Base-by-base conservation (phyloP, 2,797 vertebrate species). In the Silurus aristotelis region DNA sequence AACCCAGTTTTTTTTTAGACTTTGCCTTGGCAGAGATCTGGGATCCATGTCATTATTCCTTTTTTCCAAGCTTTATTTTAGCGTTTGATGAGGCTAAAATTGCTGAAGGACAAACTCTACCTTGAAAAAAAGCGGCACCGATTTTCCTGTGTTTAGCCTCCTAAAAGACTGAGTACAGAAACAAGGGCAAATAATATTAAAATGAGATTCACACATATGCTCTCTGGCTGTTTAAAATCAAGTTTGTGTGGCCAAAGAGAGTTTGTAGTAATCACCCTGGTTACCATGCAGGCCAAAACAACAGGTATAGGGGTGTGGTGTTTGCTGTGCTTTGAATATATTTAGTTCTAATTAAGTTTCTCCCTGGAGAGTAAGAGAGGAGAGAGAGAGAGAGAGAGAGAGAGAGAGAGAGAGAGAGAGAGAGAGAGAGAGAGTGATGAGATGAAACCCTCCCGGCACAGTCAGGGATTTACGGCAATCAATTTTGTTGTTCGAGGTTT, bases 321-420 rank as follows among this genome's bases (percentile, higher is more conserved):
- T 87, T 90, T 38, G 87, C 87, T 81, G 87, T 88, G 91, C 93
- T 95, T 93, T 94, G 94, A 95, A 94, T 93, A 94, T 95, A 94
- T 94, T 95, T 95, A 94, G 92, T 91, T 94, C 94, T 95, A 95
- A 96, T 96, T 94, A 95, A 94, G 93, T 94, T 93, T 92, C 88
- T 91, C 93, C 93, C 93, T 91, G 25, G 89, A 89, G 89, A 86
- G 80, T 82, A 73, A 48, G 56, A 81, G 90, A 89, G 88, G 88
- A 89, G 90, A 90, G 89, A 86, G 88, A 89, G 90, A 91, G 88
- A 86, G 48, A 7, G 48, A 52, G 48, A 52, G 48, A 52, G 48
- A 52, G 48, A 90, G 91, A 52, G 48, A 52, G 48, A 52, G 48
- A 52, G 48, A 52, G 5, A 38, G 31, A 38, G 31, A 38, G 31